A percentile compares a stretch with the other conserved stretches of the same genome.
Conservation (phyloP, 2,113 vertebrate genomes). For the Chlorodrepanis virens region DNA sequence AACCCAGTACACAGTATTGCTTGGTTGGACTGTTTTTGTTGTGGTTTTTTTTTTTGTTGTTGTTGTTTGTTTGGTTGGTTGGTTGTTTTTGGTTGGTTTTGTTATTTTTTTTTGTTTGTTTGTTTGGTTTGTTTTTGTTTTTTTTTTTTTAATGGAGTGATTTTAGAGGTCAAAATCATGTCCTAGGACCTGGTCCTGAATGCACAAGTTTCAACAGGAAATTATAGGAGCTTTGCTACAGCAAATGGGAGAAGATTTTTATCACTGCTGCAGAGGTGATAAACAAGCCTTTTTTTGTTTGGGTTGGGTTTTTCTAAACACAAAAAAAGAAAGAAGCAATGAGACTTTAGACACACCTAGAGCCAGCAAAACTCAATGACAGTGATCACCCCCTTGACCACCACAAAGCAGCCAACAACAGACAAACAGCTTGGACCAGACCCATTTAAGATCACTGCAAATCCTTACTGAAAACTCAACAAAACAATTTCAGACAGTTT, state of each 20-base stretch:
- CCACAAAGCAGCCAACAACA: not conserved
- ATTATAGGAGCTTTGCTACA: not conserved
- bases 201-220: not conserved
- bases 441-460: not conserved
- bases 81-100: no score
- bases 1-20: not conserved
- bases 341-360: not conserved
- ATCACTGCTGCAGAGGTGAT: not conserved
- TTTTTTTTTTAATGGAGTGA: fast-evolving
- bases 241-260: not conserved
- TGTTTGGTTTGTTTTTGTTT: not conserved
- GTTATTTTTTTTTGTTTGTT: no score
- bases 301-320: not conserved
- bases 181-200: not conserved
- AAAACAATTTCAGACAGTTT: not conserved
- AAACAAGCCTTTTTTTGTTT: not conserved
- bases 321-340: not conserved
- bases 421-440: not conserved
- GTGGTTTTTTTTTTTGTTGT: not conserved
- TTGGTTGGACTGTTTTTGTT: not conserved
- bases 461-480: not conserved
- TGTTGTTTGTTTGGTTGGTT: no score
- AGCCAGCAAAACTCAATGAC: not conserved
- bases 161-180: not conserved
- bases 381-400: not conserved